Evolutionary conservation across 2,888 invertebrate species (phyloP).

Genomic region (Tigriopus californicus): DNA sequence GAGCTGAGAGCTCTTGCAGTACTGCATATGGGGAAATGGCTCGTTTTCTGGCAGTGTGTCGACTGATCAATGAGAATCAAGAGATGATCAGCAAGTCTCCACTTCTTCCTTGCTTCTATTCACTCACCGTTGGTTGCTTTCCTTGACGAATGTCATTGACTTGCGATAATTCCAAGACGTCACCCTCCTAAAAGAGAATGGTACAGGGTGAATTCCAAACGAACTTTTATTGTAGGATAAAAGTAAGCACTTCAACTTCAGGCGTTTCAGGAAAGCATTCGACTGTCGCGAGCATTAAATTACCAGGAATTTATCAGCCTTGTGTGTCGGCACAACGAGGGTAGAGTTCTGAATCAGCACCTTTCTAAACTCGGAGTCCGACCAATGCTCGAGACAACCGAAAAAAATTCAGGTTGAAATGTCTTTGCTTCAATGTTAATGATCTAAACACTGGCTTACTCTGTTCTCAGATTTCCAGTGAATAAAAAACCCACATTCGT

Average conservation of each 20-base stretch:
- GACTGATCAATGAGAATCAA: too few species aligned
- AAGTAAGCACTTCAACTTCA: too few species aligned
- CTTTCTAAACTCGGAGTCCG: too few species aligned
- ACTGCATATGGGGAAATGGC: not conserved
- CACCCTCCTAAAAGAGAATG: conserved; percentile 60
- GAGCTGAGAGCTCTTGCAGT: not conserved
- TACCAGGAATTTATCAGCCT: too few species aligned
- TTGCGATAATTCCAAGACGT: conserved; percentile 93
- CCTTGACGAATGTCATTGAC: conserved; percentile 90
- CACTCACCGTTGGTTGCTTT: conserved; percentile 64
- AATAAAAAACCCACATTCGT: conserved; percentile 91
- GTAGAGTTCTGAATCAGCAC: too few species aligned
- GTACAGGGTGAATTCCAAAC: too few species aligned
- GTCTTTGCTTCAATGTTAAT: too few species aligned
- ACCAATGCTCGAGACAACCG: too few species aligned
- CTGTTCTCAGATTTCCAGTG: conserved; percentile 92
- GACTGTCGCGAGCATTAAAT: not conserved
- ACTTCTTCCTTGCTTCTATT: not conserved
- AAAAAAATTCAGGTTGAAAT: not conserved
- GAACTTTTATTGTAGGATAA: too few species aligned
- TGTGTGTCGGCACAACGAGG: too few species aligned
- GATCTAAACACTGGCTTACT: too few species aligned
- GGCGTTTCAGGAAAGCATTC: not conserved
- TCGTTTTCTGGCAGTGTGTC: not conserved
- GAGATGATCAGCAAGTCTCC: not conserved